A percentile compares a stretch with the other conserved stretches of the same genome.
phyloP scores from a whole-genome alignment of 2,888 invertebrate genomes.

The Nomada ferruginata region DNA sequence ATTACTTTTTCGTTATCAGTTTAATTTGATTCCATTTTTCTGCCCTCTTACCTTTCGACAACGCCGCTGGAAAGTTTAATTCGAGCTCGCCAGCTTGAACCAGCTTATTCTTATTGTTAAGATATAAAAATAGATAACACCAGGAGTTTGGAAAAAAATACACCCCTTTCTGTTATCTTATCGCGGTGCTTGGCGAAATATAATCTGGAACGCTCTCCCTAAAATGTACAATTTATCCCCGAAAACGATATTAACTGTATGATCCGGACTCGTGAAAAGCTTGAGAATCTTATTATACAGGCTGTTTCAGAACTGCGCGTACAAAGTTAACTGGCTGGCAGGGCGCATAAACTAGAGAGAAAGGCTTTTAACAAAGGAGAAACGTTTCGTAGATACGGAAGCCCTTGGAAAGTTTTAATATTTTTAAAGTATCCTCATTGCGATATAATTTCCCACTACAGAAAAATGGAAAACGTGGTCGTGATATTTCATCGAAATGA shows the following conservation, averaged over 20 bases:
- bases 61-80: neutral
- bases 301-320: neutral
- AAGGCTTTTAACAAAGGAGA: neutral
- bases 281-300: neutral
- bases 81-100: neutral
- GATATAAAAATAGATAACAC: neutral
- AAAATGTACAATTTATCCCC: neutral
- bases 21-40: too few species aligned
- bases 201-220: too few species aligned
- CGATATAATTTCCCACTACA: neutral
- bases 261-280: neutral
- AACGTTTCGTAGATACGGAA: neutral
- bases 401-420: neutral
- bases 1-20: too few species aligned
- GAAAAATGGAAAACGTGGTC: neutral
- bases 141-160: neutral
- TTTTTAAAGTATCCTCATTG: neutral
- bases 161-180: neutral
- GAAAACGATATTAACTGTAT: neutral
- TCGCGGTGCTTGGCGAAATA: neutral
- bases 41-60: too few species aligned
- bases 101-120: neutral
- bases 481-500: too few species aligned
- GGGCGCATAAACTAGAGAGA: neutral
- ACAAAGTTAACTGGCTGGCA: neutral